Conservation (phyloP, 2,113 vertebrate species). For the Siniperca knerii region DNA sequence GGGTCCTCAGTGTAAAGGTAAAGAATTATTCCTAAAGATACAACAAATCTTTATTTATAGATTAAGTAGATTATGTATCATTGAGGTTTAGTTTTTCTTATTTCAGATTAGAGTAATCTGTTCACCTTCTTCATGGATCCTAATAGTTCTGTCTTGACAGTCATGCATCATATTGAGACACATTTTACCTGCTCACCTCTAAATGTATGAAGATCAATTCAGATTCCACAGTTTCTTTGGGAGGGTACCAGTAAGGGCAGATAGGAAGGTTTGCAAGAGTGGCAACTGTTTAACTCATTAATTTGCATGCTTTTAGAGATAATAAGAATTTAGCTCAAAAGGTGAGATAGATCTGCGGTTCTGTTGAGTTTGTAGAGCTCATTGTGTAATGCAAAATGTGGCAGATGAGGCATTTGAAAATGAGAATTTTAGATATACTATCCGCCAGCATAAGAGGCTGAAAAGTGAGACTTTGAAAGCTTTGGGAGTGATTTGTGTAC, state of each 20-base stretch:
- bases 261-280: neutral
- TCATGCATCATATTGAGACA: neutral
- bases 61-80: neutral
- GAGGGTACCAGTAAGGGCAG: neutral
- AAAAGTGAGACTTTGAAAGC: neutral
- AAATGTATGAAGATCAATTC: neutral
- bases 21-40: neutral
- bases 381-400: neutral
- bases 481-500: neutral
- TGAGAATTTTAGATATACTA: neutral
- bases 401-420: neutral
- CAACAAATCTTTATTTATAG: neutral
- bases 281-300: neutral
- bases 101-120: neutral
- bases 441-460: neutral
- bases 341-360: neutral
- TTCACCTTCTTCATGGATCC: neutral
- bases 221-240: neutral
- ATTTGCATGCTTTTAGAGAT: neutral
- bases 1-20: constrained; percentile 22
- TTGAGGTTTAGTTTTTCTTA: neutral
- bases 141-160: neutral
- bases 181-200: neutral
- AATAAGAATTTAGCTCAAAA: neutral
- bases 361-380: neutral